Base-by-base conservation (phyloP, 2,888 invertebrate species). In the Bibio marci region DNA sequence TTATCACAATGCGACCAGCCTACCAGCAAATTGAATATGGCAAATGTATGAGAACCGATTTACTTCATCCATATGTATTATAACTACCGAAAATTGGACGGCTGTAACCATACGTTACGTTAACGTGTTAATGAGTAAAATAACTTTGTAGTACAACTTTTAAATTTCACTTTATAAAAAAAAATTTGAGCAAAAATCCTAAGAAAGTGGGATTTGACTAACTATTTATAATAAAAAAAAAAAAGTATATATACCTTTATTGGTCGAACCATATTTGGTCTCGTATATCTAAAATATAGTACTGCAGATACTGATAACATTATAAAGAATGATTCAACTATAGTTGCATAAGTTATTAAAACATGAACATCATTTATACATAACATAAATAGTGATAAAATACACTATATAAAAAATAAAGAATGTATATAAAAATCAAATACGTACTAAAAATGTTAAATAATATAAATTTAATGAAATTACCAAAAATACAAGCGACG, bases 281-380 rank as follows among this genome's bases (percentile, higher is more conserved):
- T 65, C 53, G 75, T 85, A 62, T 79, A 81, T 30, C 92, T 69
- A 45, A 91, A 66, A 69, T 80, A 87, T 22, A 92, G 61, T 44
- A 92, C 72, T 2, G 86, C 90, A 43, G 78, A 73, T 34, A 91
- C 83, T 30, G 88, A 85, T 26, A 88, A 58, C 56, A 82, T 82
- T 35, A 90, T 87, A 63, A 92, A 92, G 58, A 87, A 79, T 18
- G 90, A 85, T 61, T 92, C 92, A 32, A 91, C 88, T 51, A 91
- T 86, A 40, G 83, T 86, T 52, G 86, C 80, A 57, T 91, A 92
- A 3, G 88, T 88, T 50, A 92, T 91, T 38, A 92, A 67, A 19
- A 80, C 73, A 51, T 82, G 81, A 38, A 92, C 73, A 62, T 91
- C 81, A 54, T 78, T 78, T 5, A 83, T 80, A 42, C 79, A 73